Percentiles rank a stretch among this genome's conserved stretches.
phyloP scores from a whole-genome alignment of 2,797 vertebrate genomes.

The Amazona finschi region DNA sequence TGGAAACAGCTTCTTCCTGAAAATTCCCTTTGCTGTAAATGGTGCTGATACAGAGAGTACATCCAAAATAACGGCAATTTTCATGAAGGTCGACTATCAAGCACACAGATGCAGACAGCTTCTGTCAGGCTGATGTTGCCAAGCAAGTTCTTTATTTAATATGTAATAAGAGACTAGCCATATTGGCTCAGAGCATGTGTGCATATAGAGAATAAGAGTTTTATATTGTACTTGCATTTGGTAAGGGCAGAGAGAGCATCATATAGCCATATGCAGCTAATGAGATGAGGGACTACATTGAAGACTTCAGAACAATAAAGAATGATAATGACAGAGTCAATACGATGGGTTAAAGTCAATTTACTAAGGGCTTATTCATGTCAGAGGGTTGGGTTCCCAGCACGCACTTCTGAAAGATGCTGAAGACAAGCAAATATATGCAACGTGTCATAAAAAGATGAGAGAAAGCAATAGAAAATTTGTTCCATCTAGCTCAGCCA shows the following conservation, averaged over 20 bases:
- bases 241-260: background rate
- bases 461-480: background rate
- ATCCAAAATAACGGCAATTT: background rate
- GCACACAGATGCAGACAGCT: background rate
- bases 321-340: background rate
- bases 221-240: background rate
- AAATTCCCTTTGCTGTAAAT: background rate
- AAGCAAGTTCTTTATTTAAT: background rate
- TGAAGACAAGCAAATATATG: background rate
- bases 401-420: background rate
- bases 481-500: background rate
- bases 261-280: background rate
- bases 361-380: background rate
- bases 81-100: background rate
- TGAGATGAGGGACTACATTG: background rate
- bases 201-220: background rate
- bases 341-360: background rate
- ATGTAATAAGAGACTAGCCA: background rate
- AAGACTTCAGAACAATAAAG: background rate
- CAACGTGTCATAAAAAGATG: background rate
- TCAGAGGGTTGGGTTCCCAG: background rate
- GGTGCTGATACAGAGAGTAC: background rate
- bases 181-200: background rate
- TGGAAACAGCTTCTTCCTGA: background rate
- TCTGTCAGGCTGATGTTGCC: background rate